phyloP scores from a whole-genome alignment of 2,113 vertebrate species.

The Gasterosteus nipponicus region DNA sequence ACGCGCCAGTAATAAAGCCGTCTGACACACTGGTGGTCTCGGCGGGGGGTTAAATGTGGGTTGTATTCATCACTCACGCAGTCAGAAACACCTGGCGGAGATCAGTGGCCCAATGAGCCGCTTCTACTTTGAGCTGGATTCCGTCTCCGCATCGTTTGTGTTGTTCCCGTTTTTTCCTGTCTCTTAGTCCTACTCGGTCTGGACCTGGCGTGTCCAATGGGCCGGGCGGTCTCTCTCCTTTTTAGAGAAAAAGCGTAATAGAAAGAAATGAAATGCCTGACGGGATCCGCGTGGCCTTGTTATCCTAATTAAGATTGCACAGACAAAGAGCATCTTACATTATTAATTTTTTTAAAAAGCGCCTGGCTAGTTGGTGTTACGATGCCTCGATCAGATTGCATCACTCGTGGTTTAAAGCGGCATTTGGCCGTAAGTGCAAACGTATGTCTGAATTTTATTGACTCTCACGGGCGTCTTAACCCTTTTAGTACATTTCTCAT shows the following conservation, averaged over 20 bases:
- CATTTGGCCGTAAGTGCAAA: background rate
- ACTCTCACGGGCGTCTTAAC: background rate
- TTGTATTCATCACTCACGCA: background rate
- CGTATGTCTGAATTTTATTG: background rate
- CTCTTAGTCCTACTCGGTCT: too few relatives aligned
- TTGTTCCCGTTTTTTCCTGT: background rate
- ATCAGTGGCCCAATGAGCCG: background rate
- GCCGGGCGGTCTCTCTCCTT: too few relatives aligned
- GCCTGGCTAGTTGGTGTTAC: background rate
- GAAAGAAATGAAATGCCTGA: background rate
- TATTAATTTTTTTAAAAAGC: background rate
- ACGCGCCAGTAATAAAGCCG: background rate
- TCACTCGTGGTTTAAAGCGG: background rate
- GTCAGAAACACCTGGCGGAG: background rate
- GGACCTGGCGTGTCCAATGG: too few relatives aligned
- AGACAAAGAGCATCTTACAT: background rate
- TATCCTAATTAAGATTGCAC: background rate
- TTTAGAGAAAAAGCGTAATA: background rate
- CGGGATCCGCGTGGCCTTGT: background rate
- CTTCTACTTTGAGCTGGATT: background rate
- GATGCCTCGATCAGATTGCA: background rate
- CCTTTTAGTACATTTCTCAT: background rate
- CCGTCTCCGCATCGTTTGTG: background rate
- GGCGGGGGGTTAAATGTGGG: background rate
- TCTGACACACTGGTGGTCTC: background rate